These are phyloP conservation scores for Pedicia rivosa DNA, from an alignment of 2,888 invertebrate genomes.

Conservation along the genomic window DNA sequence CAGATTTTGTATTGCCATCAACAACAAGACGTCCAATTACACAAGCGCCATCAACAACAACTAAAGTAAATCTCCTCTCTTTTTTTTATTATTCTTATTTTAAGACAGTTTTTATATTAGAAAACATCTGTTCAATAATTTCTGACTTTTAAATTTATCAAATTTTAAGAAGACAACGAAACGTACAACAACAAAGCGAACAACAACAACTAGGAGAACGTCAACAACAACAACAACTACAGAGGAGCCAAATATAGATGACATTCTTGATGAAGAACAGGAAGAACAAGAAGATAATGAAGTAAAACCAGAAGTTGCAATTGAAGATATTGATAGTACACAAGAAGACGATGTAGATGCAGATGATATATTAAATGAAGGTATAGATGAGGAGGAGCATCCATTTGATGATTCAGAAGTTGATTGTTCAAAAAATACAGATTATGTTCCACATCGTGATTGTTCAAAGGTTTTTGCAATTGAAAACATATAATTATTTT, in stretches of 20 bases:
- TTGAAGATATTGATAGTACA: conserved; percentile 8
- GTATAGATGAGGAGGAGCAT: conserved; percentile 29
- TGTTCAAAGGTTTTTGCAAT: conserved; percentile 36
- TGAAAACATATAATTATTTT: neutral
- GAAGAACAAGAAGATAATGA: conserved; percentile 1
- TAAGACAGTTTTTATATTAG: neutral
- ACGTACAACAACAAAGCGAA: conserved; percentile 17
- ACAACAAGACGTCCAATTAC: conserved; percentile 22
- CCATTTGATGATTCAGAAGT: conserved; percentile 26
- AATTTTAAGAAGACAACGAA: conserved; percentile 13
- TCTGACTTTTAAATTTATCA: neutral
- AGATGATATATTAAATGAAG: conserved; percentile 6
- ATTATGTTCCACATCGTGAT: conserved; percentile 39
- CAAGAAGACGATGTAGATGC: conserved; percentile 11
- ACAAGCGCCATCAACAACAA: conserved; percentile 15
- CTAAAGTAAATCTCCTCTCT: too few relatives aligned
- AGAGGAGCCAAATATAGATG: conserved; percentile 18
- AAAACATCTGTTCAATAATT: neutral
- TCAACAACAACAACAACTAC: conserved; percentile 17
- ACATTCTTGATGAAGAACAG: neutral
- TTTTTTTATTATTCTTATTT: too few relatives aligned
- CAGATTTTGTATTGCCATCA: conserved; percentile 28
- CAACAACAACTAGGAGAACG: conserved; percentile 15
- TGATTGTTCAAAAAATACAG: conserved; percentile 34
- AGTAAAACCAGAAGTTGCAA: conserved; percentile 10